Conservation (phyloP, 2,797 vertebrate genomes). For the Phalanger gymnotis region DNA sequence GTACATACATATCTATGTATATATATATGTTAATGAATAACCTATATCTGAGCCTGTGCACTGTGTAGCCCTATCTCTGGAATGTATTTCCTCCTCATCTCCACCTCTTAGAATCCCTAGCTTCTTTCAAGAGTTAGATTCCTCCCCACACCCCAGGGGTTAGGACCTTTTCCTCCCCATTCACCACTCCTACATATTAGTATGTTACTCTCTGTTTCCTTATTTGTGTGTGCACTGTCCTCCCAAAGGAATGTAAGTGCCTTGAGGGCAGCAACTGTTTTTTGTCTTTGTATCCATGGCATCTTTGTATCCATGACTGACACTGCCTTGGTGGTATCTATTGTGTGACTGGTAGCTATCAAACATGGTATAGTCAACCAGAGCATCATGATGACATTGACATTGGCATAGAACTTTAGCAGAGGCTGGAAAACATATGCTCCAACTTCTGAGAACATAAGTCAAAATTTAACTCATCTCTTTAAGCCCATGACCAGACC, state of each 20-base stretch:
- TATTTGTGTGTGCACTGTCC: neutral
- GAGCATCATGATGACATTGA: neutral
- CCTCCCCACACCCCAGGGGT: neutral
- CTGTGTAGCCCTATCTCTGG: neutral
- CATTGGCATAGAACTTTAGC: neutral
- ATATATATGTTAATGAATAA: neutral
- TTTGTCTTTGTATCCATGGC: neutral
- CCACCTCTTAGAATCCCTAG: neutral
- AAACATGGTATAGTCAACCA: neutral
- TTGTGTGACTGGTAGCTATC: neutral
- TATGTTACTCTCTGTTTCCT: neutral
- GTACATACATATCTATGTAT: neutral
- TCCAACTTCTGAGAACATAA: neutral
- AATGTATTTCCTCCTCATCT: neutral
- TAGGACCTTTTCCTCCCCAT: neutral
- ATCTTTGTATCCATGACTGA: neutral
- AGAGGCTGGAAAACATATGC: neutral
- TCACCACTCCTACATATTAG: neutral
- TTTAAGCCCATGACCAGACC: neutral
- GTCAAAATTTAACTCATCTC: neutral
- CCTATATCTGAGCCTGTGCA: neutral
- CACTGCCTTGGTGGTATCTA: neutral
- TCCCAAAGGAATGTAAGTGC: neutral
- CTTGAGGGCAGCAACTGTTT: neutral
- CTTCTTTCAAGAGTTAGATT: neutral